Percentiles rank a stretch among this genome's conserved stretches.
Evolutionary conservation across 2,888 invertebrate genomes (phyloP).

Genomic region (Volucella bombylans): DNA sequence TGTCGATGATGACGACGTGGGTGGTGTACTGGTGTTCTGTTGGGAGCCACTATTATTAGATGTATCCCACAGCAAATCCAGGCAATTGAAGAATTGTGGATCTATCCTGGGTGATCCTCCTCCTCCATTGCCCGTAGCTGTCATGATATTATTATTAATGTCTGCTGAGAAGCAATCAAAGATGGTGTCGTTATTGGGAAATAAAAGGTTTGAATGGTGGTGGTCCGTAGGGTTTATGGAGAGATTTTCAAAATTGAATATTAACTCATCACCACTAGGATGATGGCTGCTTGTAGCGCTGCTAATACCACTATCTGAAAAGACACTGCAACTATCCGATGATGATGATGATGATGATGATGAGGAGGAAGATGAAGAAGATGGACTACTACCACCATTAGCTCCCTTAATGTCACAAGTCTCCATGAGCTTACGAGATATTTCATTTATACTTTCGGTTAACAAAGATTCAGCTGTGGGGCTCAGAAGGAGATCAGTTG

Average conservation of each 20-base stretch:
- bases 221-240: constrained; percentile 58
- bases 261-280: constrained; percentile 78
- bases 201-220: constrained; percentile 47
- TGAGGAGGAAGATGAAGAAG: constrained; percentile 60
- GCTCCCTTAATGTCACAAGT: constrained; percentile 79
- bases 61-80: constrained; percentile 60
- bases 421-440: constrained; percentile 82
- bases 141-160: constrained; percentile 68
- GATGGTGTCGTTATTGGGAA: constrained; percentile 58
- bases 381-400: constrained; percentile 37
- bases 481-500: constrained; percentile 71
- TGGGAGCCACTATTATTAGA: constrained; percentile 40
- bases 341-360: constrained; percentile 32
- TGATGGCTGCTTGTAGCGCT: constrained; percentile 74
- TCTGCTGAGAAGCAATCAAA: constrained; percentile 68
- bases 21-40: constrained; percentile 28
- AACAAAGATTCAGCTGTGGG: constrained; percentile 80
- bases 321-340: constrained; percentile 75
- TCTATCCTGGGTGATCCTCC: constrained; percentile 65
- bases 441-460: constrained; percentile 82
- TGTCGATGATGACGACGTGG: constrained; percentile 37
- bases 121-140: constrained; percentile 58
- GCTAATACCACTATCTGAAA: constrained; percentile 78
- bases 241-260: constrained; percentile 81
- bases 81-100: constrained; percentile 67